These are phyloP conservation scores for Leucozona laternaria DNA, from an alignment of 2,888 invertebrate species.

Conservation along the genomic window DNA sequence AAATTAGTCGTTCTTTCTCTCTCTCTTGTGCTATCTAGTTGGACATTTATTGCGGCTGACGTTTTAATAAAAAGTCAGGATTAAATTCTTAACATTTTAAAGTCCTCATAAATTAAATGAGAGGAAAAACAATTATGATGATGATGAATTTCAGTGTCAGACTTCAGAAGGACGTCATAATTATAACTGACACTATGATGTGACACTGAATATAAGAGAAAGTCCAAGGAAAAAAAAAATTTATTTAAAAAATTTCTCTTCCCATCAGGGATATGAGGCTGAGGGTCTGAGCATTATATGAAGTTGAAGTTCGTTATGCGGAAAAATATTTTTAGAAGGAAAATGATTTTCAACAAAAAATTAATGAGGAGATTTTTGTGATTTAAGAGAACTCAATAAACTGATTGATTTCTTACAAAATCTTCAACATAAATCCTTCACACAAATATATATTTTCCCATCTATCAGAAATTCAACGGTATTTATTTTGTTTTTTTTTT, in stretches of 20 bases:
- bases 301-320: too few species aligned
- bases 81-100: conserved; percentile 57
- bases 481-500: not conserved
- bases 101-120: conserved; percentile 57
- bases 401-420: conserved; percentile 23
- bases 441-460: not conserved
- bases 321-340: not conserved
- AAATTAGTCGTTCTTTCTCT: not conserved
- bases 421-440: not conserved
- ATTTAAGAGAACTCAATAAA: conserved; percentile 20
- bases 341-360: not conserved
- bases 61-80: conserved; percentile 62
- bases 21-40: conserved; percentile 5
- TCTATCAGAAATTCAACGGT: conserved; percentile 23
- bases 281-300: too few species aligned
- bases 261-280: too few species aligned
- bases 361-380: conserved; percentile 10
- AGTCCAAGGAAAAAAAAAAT: not conserved
- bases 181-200: conserved; percentile 57
- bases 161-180: conserved; percentile 42
- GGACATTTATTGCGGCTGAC: conserved; percentile 58
- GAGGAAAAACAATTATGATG: conserved; percentile 54
- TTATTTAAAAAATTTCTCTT: not conserved
- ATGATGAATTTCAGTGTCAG: conserved; percentile 63
- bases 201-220: conserved; percentile 40